phyloP scores from a whole-genome alignment of 2,113 vertebrate species.

The Ailurus styani region DNA sequence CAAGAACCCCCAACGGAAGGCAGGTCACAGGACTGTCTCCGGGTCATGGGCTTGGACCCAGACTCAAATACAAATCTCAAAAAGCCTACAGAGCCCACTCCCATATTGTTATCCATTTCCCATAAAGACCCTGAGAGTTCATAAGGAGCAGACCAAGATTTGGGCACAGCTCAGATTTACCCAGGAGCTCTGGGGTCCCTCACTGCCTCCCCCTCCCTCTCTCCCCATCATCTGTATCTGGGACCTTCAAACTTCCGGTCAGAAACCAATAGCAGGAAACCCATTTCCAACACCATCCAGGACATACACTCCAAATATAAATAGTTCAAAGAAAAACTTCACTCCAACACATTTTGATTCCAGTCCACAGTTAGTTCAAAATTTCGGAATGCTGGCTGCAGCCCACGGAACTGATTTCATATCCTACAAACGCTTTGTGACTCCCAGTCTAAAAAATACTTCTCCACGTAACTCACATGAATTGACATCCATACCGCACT shows the following conservation, averaged over 20 bases:
- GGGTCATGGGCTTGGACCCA: background rate
- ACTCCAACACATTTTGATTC: background rate
- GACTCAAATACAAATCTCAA: background rate
- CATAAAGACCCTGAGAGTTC: background rate
- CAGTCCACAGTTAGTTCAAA: background rate
- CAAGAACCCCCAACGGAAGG: background rate
- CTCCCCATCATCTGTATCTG: background rate
- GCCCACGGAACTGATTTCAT: background rate
- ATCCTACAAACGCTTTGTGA: background rate
- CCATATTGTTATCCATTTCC: background rate
- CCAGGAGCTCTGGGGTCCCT: background rate
- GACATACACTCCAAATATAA: background rate
- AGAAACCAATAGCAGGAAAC: background rate
- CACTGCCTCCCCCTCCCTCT: background rate
- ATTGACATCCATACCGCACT: background rate
- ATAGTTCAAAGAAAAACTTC: background rate
- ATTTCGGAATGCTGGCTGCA: background rate
- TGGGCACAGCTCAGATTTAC: background rate
- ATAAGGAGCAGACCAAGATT: background rate
- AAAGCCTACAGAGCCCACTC: background rate
- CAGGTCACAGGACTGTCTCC: background rate
- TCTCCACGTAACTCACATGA: background rate
- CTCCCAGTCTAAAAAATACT: background rate
- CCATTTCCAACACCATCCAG: background rate
- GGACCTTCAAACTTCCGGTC: background rate